Percentiles rank a stretch among this genome's conserved stretches.
Conservation (phyloP, 37 sponge, comb jelly and placozoan species). For the Dysidea cf. avara region DNA sequence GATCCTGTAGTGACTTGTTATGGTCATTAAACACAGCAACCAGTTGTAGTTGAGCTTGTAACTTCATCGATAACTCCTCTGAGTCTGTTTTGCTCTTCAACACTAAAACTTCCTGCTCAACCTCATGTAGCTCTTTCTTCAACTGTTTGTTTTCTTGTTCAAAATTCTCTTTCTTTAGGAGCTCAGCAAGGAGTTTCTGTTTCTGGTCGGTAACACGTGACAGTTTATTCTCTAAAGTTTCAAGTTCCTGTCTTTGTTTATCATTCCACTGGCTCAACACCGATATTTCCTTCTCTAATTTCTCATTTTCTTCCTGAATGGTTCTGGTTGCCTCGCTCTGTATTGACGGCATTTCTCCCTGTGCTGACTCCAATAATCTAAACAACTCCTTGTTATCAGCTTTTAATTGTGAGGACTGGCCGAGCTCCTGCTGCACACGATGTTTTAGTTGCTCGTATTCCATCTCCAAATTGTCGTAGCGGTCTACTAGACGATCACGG, state of each 20-base stretch:
- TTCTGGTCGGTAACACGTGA: slow-evolving; percentile 16
- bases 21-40: slow-evolving; percentile 59
- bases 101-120: slow-evolving; percentile 45
- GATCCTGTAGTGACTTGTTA: slow-evolving; percentile 53
- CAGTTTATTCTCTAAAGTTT: slow-evolving; percentile 23
- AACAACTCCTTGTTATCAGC: slow-evolving; percentile 51
- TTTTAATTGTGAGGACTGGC: slow-evolving; percentile 49
- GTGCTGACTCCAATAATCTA: slow-evolving; percentile 22
- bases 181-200: slow-evolving; percentile 18
- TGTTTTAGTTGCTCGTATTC: slow-evolving; percentile 49
- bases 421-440: slow-evolving; percentile 23
- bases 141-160: slow-evolving; percentile 27
- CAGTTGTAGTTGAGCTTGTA: slow-evolving; percentile 60
- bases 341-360: slow-evolving; percentile 18
- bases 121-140: slow-evolving; percentile 50
- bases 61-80: slow-evolving; percentile 54
- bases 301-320: slow-evolving; percentile 60
- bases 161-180: slow-evolving; percentile 10
- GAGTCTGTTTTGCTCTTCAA: slow-evolving; percentile 27
- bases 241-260: slow-evolving; percentile 54
- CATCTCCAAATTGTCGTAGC: slow-evolving; percentile 47
- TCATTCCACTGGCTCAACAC: slow-evolving; percentile 80
- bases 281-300: slow-evolving; percentile 65
- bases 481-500: slow-evolving; percentile 34
- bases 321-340: slow-evolving; percentile 16